Conservation (phyloP, 2,797 vertebrate species). For the Nannoperca australis region DNA sequence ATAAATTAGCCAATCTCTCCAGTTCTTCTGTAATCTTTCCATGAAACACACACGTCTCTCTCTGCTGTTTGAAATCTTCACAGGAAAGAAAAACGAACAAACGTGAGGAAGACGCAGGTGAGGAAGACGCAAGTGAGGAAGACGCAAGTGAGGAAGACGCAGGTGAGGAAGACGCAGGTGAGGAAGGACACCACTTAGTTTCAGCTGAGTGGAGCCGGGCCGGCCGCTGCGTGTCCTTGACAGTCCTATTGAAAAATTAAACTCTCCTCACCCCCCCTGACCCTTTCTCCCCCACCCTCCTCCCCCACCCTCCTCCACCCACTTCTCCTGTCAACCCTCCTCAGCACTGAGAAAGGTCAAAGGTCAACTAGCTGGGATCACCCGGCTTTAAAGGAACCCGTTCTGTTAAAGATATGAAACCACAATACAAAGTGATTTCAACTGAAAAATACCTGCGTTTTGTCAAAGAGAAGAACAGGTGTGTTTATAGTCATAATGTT, state of each 20-base stretch:
- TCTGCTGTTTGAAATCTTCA: background rate
- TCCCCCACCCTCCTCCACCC: slow-evolving; percentile 21
- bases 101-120: no score
- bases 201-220: slow-evolving; percentile 58
- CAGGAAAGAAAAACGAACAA: background rate
- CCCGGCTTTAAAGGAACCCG: no score
- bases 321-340: slow-evolving; percentile 46
- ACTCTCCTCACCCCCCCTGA: slow-evolving; percentile 18
- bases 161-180: no score
- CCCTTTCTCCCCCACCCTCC: slow-evolving; percentile 2
- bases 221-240: slow-evolving; percentile 70
- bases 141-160: no score
- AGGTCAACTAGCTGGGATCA: slow-evolving; percentile 27
- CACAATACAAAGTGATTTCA: no score
- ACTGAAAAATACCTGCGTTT: no score
- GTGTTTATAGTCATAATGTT: no score
- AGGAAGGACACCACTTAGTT: no score
- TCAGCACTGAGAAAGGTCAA: slow-evolving; percentile 51
- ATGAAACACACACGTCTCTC: background rate
- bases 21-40: slow-evolving; percentile 31
- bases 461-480: no score
- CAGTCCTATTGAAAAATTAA: slow-evolving; percentile 80
- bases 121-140: no score
- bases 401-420: no score
- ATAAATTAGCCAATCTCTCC: slow-evolving; percentile 39